Evolutionary conservation across 2,888 invertebrate genomes (phyloP), one percentile per base, ranked within the genome.

Genomic region (Pyrocoelia pectoralis): DNA sequence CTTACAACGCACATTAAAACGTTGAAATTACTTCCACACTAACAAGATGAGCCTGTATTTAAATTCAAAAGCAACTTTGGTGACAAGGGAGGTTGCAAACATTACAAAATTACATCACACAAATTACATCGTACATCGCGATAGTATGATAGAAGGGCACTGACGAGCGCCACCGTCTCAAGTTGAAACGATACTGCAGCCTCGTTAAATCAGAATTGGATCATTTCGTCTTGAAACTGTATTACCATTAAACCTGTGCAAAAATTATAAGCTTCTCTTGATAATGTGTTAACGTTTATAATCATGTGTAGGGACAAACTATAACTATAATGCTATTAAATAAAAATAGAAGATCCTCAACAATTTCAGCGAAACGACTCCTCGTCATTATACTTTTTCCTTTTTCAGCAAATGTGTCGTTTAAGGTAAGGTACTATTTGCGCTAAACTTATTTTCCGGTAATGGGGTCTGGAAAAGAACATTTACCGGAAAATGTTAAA

Each of bases 81-180:
- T 48, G 55, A 58, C 43, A 18, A 50, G 68, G 64, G 64, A 2
- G 63, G 65, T 66, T 60, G 62, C 61, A 68, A 68, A 63, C 54
- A 63, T 61, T 52, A 56, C 61, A 65, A 65, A 68, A 68, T 67
- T 66, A 68, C 62, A 62, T 61, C 49, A 65, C 62, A 62, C 66
- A 67, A 68, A 68, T 67, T 68, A 65, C 64, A 61, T 61, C 54
- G 65, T 60, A 55, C 56, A 59, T 46, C 17, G 58, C 61, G 68
- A 66, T 55, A 64, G 55, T 61, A 57, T 61, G 66, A 64, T 57
- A 64, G 56, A 64, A 50, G 48, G 43, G 19, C 43, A 15, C 43
- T 50, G 46, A 24, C 49, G 14, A 13, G 13, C 43, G 43, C 8
- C 13, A 12, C 17, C 13, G 10, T 33, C 33, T 33, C 17, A 43